Evolutionary conservation across 1,140 invertebrate species (phyloP), one percentile per base, ranked within the genome.

Genomic region (Pentalonia nigronervosa): DNA sequence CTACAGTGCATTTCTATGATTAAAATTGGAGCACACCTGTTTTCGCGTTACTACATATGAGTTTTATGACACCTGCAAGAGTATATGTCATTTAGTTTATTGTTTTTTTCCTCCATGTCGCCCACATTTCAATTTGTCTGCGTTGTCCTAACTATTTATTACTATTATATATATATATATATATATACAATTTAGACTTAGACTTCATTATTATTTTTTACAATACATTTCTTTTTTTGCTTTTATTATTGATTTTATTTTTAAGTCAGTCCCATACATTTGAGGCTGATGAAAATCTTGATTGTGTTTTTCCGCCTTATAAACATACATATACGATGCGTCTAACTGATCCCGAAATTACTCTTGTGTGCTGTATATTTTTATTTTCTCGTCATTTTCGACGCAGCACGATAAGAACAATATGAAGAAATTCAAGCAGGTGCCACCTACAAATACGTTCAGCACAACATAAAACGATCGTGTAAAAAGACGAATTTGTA

Each of bases 1-100:
- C n/a, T 88, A 47, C 7, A n/a, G 25, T 88, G 36, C 88, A 89
- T 41, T 89, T 41, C 88, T 89, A 41, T 89, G 88, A 89, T 89
- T 89, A 89, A 53, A 89, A 36, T 48, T 14, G 50, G 17, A 34
- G 7, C 11, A 89, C 88, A 56, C 34, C 48, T 56, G 48, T 36
- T 36, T 48, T 89, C 50, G 34, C 6, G 23, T 89, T 34, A 34
- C 47, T 89, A 48, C 87, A 34, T 88, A 88, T n/a, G n/a, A 34
- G 50, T 89, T 53, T 89, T 89, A 56, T 89, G 50, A 56, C 50
- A 89, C 50, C 21, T 34, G 30, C 17, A 50, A 36, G 88, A 41
- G 34, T 21, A 36, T 41, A 56, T 53, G 34, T 11, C 53, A 7
- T 56, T 89, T 89, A 89, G 48, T 89, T 89, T 89, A 89, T 89